Evolutionary conservation across 2,888 invertebrate species (phyloP).

Genomic region (Mythimna impura): DNA sequence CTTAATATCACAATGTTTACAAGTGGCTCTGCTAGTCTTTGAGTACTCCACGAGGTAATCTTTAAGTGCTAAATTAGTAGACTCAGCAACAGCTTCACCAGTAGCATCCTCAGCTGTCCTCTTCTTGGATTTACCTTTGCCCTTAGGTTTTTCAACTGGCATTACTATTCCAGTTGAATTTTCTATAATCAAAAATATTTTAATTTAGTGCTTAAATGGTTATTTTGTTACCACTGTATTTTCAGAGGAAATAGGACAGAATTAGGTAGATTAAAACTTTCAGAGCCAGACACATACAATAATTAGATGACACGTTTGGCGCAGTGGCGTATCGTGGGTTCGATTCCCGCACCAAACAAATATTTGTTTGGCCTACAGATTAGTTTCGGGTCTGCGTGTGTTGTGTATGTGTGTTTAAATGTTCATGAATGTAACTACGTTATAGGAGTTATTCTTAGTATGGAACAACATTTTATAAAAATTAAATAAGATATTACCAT

Average conservation of each 20-base stretch:
- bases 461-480: too few relatives aligned
- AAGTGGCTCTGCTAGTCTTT: slow-evolving; percentile 95
- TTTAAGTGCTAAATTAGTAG: slow-evolving; percentile 78
- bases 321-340: too few relatives aligned
- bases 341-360: too few relatives aligned
- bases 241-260: not conserved
- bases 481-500: too few relatives aligned
- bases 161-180: slow-evolving; percentile 79
- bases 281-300: too few relatives aligned
- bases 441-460: too few relatives aligned
- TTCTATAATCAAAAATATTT: slow-evolving; percentile 54
- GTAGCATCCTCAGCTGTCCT: slow-evolving; percentile 75
- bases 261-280: too few relatives aligned
- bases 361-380: too few relatives aligned
- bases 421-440: too few relatives aligned
- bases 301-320: too few relatives aligned
- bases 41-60: slow-evolving; percentile 96
- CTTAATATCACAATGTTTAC: slow-evolving; percentile 95
- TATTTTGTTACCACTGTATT: not conserved
- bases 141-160: slow-evolving; percentile 86
- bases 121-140: slow-evolving; percentile 86
- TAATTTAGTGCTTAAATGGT: not conserved
- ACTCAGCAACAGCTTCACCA: slow-evolving; percentile 71
- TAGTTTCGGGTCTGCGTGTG: too few relatives aligned
- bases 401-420: too few relatives aligned